Base-by-base conservation (phyloP, 2,888 invertebrate genomes). In the Agrochola circellaris region DNA sequence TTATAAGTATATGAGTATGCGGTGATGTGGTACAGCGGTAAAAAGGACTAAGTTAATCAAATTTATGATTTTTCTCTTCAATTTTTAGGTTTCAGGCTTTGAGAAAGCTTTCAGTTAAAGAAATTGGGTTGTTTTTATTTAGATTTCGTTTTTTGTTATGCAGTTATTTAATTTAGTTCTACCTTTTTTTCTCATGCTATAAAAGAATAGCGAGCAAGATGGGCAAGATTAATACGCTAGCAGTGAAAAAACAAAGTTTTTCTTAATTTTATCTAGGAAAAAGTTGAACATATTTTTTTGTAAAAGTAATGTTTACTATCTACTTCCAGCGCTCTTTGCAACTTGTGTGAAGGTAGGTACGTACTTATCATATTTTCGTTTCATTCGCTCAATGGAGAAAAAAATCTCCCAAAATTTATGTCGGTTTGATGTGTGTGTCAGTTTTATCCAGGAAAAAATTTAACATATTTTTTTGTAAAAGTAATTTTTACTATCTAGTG, bases 11-110 rank as follows among this genome's bases (percentile, higher is more conserved):
- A 74, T 75, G 54, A 65, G 75, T 58, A 17, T 75, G 65, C 26
- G 68, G 70, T 71, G 15, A 65, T 78, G 74, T 73, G 86, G 86
- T 73, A 26, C 4, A 6, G 30, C 60, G 6, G 56, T 65, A 30
- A 75, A 73, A 85, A 72, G 68, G 66, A 73, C 13, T 62, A 13
- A 2, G 60, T 60, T 82, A 70, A 64, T 75, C 73, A 75, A 82
- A 61, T 73, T 38, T 85, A 69, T 13, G 67, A 65, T 54, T 54
- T 76, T 54, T 70, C 54, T 54, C 15, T 51, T 60, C 61, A 62
- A 66, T 70, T 70, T 75, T 69, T 67, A 45, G 56, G 26, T 4
- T 71, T 71, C 42, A 67, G 58, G 54, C 26, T 64, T 81, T 81
- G 75, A 75, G 60, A 26, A 64, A 54, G 42, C 23, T 64, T 45